phyloP scores from a whole-genome alignment of 2,888 invertebrate genomes.

The Arge pagana region DNA sequence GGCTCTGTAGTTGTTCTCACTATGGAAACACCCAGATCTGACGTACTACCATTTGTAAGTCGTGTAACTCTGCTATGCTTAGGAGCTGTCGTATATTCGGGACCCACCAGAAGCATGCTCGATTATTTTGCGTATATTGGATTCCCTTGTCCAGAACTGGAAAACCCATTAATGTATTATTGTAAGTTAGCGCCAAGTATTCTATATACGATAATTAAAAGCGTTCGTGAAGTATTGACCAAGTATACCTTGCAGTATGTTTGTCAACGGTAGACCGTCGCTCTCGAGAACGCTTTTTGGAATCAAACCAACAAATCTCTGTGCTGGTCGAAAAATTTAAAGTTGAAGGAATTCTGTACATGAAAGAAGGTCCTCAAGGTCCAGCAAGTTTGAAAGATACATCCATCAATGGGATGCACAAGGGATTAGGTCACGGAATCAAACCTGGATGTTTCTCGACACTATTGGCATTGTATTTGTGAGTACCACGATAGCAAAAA shows the following conservation, averaged over 20 bases:
- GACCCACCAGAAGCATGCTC: slow-evolving; percentile 88
- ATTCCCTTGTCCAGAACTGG: slow-evolving; percentile 94
- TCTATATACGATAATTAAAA: slow-evolving; percentile 4
- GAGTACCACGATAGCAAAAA: slow-evolving; percentile 27
- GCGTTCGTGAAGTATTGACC: too few species aligned
- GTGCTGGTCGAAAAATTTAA: slow-evolving; percentile 91
- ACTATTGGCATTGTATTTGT: slow-evolving; percentile 50
- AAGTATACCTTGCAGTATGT: slow-evolving; percentile 65
- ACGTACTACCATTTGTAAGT: slow-evolving; percentile 95
- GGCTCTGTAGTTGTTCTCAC: slow-evolving; percentile 89
- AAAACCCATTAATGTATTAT: slow-evolving; percentile 98
- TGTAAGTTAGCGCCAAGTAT: slow-evolving; percentile 64
- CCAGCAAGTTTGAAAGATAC: slow-evolving; percentile 51
- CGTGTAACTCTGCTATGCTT: slow-evolving; percentile 88
- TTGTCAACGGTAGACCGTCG: slow-evolving; percentile 77
- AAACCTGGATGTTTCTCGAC: slow-evolving; percentile 54
- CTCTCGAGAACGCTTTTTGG: slow-evolving; percentile 88
- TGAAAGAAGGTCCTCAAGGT: slow-evolving; percentile 62
- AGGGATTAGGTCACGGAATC: slow-evolving; percentile 51
- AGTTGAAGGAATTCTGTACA: slow-evolving; percentile 77
- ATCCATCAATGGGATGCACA: slow-evolving; percentile 48
- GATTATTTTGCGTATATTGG: slow-evolving; percentile 95
- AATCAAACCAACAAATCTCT: slow-evolving; percentile 92
- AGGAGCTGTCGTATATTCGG: slow-evolving; percentile 89
- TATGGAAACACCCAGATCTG: slow-evolving; percentile 91